Base-by-base conservation (phyloP, 2,888 invertebrate species). In the Branchellion lobata region DNA sequence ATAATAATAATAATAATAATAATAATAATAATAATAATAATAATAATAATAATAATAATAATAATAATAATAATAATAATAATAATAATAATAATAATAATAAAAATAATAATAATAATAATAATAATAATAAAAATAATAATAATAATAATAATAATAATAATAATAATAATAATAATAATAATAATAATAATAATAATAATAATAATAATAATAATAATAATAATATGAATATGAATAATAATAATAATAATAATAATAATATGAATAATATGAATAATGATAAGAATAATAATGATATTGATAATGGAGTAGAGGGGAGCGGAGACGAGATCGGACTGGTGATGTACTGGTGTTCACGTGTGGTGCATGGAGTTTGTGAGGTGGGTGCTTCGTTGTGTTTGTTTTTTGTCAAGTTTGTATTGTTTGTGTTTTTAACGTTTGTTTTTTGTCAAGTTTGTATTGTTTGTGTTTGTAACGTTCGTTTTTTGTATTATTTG, bases 1-100 rank as follows among this genome's bases (percentile, higher is more conserved):
- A 27, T 40, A 74, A 24, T 24, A 74, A n/a, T 24, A 40, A 14
- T 40, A 65, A 21, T 65, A 65, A 21, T 65, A 65, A 21, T 65
- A 65, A 21, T 65, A 65, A 21, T 65, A 65, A 21, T 65, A 65
- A 21, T 65, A 65, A 21, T 65, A 65, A 21, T 65, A 65, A 21
- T 65, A 65, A 21, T 65, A 65, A 21, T 65, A 65, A 21, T 65
- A 65, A 21, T 65, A 3, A 21, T 65, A 65, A 21, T 65, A 65
- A 21, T 65, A 3, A 21, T 65, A 65, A 21, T 65, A 65, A 21
- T 65, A 65, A 21, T 65, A 65, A 21, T 65, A 65, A 21, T 65
- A 65, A 21, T 65, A 65, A 21, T 65, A 65, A 21, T 65, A 65
- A 21, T 65, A 65, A 21, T 65, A 65, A 21, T 65, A 11, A 21